Base-by-base conservation (phyloP, 1,140 invertebrate species). In the Drosophila fuyamai region DNA sequence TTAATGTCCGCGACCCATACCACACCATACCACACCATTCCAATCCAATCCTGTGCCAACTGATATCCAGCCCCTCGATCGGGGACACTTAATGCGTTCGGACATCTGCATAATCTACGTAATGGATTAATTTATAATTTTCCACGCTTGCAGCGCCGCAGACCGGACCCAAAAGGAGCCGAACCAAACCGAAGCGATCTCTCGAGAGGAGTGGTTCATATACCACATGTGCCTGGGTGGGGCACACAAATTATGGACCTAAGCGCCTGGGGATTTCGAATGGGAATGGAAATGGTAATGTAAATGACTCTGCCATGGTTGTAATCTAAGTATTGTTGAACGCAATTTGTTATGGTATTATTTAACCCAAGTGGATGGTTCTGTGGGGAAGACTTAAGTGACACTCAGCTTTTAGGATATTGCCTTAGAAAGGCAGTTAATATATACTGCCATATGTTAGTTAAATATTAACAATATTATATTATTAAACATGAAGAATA, bases 121-220 rank as follows among this genome's bases (percentile, higher is more conserved):
- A 83, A 83, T 79, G 83, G 71, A 88, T 88, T 83, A 88, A 89
- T 83, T 88, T 83, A 86, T 86, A 86, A 88, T 76, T 82, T 65
- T 86, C 60, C 67, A 75, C 60, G 73, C 74, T 59, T 46, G 43
- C 62, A 23, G 43, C 27, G 18, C 8, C 18, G 43, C n/a, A 40
- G 14, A 44, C 14, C 43, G 43, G 16, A 18, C 7, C 12, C n/a
- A 44, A 44, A n/a, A n/a, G 38, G 13, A 50, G 27, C 50, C 29
- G 29, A 51, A 51, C 29, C n/a, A n/a, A 51, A 8, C 5, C 8
- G 29, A 32, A 32, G 6, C 29, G 29, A 32, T 32, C 29, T 32
- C 29, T 32, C 6, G 8, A 32, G 8, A 32, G 29, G 29, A 32
- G 29, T 32, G 29, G 29, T 1, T 3, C 10, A 14, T 29, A 16